These are phyloP conservation scores for Hermodice carunculata DNA, from an alignment of 2,888 invertebrate genomes.

Conservation along the genomic window DNA sequence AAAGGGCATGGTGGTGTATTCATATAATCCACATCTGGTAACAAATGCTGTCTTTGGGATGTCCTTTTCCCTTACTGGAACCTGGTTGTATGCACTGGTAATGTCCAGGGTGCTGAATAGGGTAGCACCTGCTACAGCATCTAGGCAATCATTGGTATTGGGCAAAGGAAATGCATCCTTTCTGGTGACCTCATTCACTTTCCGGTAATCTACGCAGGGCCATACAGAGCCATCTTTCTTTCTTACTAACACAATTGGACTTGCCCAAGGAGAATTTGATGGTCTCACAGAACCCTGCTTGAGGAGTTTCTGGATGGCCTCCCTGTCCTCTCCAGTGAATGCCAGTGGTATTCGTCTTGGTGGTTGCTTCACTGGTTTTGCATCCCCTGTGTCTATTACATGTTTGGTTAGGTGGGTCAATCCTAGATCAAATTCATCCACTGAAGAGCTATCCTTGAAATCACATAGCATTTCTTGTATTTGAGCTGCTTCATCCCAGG, in stretches of 20 bases:
- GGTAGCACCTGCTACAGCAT: conserved; percentile 26
- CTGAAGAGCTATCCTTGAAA: too few relatives aligned
- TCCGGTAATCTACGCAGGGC: conserved; percentile 37
- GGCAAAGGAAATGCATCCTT: conserved; percentile 32
- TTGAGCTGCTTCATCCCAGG: too few relatives aligned
- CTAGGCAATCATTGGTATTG: conserved; percentile 18
- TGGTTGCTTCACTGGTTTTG: not conserved
- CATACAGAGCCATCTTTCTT: conserved; percentile 24
- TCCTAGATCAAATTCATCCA: not conserved
- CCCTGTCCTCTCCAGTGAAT: not conserved
- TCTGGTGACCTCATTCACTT: conserved; percentile 29
- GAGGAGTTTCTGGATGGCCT: not conserved
- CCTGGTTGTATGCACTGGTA: conserved; percentile 9
- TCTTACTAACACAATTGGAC: not conserved
- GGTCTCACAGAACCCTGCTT: not conserved
- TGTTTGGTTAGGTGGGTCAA: not conserved
- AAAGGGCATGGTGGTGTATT: conserved; percentile 4
- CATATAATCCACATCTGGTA: conserved; percentile 2
- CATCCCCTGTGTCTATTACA: not conserved
- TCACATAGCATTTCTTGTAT: too few relatives aligned
- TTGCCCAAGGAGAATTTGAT: not conserved
- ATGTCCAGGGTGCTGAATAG: conserved; percentile 38
- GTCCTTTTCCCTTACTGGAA: conserved; percentile 5
- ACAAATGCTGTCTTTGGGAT: conserved; percentile 18
- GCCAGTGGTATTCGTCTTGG: not conserved